Percentiles rank a stretch among this genome's conserved stretches.
These are phyloP conservation scores for Luperina nickerlii DNA, from an alignment of 2,888 invertebrate species.

Conservation along the genomic window DNA sequence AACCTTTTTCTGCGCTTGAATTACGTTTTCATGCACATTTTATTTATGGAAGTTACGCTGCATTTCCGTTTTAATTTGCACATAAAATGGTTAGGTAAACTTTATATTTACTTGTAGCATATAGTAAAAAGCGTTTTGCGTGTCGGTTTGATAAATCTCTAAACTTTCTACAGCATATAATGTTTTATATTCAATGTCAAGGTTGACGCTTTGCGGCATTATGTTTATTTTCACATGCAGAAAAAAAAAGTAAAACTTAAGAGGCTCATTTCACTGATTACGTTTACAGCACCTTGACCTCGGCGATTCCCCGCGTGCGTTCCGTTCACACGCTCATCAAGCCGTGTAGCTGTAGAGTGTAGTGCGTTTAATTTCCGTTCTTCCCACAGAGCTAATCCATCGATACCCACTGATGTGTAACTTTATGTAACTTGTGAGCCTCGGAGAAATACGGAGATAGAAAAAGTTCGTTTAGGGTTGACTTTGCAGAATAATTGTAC, in stretches of 20 bases:
- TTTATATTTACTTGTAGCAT: slow-evolving; percentile 40
- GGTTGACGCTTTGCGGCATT: slow-evolving; percentile 37
- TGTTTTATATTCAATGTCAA: slow-evolving; percentile 41
- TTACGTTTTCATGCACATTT: slow-evolving; percentile 3
- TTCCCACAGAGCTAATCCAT: slow-evolving; percentile 50
- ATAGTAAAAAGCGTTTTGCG: slow-evolving; percentile 39
- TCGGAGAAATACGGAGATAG: slow-evolving; percentile 29
- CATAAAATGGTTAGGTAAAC: slow-evolving; percentile 8
- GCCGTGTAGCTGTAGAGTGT: slow-evolving; percentile 38
- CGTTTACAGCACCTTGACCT: slow-evolving; percentile 53
- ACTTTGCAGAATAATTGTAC: neutral
- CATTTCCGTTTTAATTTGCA: slow-evolving; percentile 41
- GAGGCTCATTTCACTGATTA: slow-evolving; percentile 38
- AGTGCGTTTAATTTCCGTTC: slow-evolving; percentile 58
- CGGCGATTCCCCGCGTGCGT: slow-evolving; percentile 33
- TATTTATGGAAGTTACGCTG: slow-evolving; percentile 13
- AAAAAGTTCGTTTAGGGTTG: slow-evolving; percentile 43
- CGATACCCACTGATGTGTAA: slow-evolving; percentile 47
- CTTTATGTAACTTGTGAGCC: slow-evolving; percentile 39
- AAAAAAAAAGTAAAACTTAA: slow-evolving; percentile 39
- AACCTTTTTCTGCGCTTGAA: neutral
- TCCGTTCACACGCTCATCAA: slow-evolving; percentile 65
- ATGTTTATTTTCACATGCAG: slow-evolving; percentile 23
- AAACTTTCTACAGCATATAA: slow-evolving; percentile 43
- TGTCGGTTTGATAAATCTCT: slow-evolving; percentile 44